These are phyloP conservation scores for Eleginops maclovinus DNA, from an alignment of 2,113 vertebrate genomes.

Conservation along the genomic window DNA sequence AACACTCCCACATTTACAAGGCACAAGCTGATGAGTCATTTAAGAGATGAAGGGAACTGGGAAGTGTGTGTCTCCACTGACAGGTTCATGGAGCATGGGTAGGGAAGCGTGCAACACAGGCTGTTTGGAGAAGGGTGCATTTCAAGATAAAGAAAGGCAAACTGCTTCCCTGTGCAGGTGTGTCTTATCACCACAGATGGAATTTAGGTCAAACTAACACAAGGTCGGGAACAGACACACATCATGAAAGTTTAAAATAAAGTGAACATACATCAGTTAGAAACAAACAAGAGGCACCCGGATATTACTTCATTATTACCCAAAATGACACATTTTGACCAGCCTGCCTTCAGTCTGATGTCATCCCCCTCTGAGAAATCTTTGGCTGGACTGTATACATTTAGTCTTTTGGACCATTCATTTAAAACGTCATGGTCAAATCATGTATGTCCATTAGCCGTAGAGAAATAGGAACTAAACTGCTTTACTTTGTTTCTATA, in stretches of 20 bases:
- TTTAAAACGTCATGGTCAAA: constrained; percentile 4
- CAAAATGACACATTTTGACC: background rate
- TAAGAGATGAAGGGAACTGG: background rate
- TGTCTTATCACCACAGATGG: background rate
- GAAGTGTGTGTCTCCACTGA: background rate
- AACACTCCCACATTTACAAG: constrained; percentile 71
- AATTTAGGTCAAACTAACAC: background rate
- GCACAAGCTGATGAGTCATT: constrained; percentile 62
- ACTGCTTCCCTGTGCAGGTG: background rate
- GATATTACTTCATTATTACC: background rate
- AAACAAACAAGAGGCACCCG: background rate
- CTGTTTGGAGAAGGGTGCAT: rapidly evolving
- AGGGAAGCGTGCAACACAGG: background rate
- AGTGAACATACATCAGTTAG: background rate
- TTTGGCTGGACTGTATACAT: constrained; percentile 31
- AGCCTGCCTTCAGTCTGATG: background rate
- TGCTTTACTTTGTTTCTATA: background rate
- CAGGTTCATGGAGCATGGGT: background rate
- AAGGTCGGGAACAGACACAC: background rate
- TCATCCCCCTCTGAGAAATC: constrained; percentile 2
- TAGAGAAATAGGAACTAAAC: background rate
- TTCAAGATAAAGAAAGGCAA: background rate
- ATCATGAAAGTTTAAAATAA: background rate
- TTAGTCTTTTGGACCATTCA: background rate
- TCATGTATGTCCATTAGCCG: background rate